A percentile compares a stretch with the other conserved stretches of the same genome.
phyloP scores from a whole-genome alignment of 2,888 invertebrate species.

The Lordiphosa andalusiaca region DNA sequence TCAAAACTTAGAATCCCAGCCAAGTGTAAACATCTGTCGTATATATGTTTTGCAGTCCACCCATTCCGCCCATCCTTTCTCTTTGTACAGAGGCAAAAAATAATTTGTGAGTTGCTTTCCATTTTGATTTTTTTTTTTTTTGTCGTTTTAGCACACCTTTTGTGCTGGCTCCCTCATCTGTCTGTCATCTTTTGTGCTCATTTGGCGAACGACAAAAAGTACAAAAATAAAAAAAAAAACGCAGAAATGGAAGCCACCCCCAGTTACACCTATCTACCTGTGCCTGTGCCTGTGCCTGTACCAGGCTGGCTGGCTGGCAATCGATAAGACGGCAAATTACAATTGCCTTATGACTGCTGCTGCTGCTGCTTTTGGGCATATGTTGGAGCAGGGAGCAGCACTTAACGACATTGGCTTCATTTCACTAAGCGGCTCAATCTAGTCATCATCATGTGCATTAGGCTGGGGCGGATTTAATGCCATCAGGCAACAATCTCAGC shows the following conservation, averaged over 20 bases:
- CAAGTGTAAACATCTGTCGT: no score
- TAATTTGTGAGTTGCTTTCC: neutral
- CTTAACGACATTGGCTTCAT: constrained; percentile 5
- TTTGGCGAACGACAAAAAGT: constrained; percentile 31
- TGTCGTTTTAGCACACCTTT: constrained; percentile 2
- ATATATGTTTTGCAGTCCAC: no score
- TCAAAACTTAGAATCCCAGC: no score
- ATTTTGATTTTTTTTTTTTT: neutral
- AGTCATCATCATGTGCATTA: neutral
- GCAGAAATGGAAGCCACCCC: constrained; percentile 3
- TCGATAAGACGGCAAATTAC: constrained; percentile 45
- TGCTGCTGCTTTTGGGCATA: neutral
- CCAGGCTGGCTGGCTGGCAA: constrained; percentile 11
- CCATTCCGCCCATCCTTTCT: no score
- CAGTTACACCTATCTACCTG: neutral
- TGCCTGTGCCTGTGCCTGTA: no score
- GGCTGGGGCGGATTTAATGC: neutral
- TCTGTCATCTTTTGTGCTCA: constrained; percentile 29
- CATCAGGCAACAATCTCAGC: no score
- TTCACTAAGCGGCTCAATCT: constrained; percentile 1
- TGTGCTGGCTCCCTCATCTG: constrained; percentile 10
- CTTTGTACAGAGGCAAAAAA: no score
- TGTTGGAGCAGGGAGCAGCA: neutral
- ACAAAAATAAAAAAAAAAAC: no score
- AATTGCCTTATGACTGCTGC: constrained; percentile 27